Percentiles rank a stretch among this genome's conserved stretches.
Evolutionary conservation across 2,888 invertebrate genomes (phyloP).

Genomic region (Drosophila aldrichi): DNA sequence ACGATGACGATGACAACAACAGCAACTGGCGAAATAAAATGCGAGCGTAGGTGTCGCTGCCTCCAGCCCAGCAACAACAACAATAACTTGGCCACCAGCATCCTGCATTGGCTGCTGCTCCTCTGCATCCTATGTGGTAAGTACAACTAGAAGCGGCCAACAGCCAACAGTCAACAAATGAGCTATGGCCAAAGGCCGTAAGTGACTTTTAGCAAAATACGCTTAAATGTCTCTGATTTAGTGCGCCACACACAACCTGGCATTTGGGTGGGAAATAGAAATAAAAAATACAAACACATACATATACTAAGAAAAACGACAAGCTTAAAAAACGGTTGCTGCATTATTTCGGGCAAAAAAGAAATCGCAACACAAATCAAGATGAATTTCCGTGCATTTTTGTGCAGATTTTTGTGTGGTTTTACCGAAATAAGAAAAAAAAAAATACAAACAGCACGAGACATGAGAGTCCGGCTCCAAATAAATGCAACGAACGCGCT

Average conservation of each 20-base stretch:
- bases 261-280: neutral
- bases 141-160: constrained; percentile 31
- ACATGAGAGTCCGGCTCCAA: constrained; percentile 28
- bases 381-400: constrained; percentile 77
- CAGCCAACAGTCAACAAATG: constrained; percentile 46
- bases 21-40: constrained; percentile 26
- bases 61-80: constrained; percentile 31
- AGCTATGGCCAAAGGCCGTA: constrained; percentile 57
- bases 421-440: constrained; percentile 21
- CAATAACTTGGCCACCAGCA: constrained; percentile 31
- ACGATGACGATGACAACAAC: constrained; percentile 22
- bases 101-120: constrained; percentile 55
- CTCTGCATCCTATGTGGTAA: constrained; percentile 66
- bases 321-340: constrained; percentile 31
- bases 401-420: constrained; percentile 68
- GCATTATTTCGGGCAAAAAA: constrained; percentile 40
- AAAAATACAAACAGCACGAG: constrained; percentile 34
- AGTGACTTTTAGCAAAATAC: constrained; percentile 74
- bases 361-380: constrained; percentile 67
- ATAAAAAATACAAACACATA: neutral
- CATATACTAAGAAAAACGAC: neutral
- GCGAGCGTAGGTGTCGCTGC: constrained; percentile 61
- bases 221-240: constrained; percentile 73
- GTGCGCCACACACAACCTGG: constrained; percentile 24
- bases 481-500: constrained; percentile 44